These are phyloP conservation scores for Tetranychus piercei DNA, from an alignment of 2,888 invertebrate species.

Conservation along the genomic window DNA sequence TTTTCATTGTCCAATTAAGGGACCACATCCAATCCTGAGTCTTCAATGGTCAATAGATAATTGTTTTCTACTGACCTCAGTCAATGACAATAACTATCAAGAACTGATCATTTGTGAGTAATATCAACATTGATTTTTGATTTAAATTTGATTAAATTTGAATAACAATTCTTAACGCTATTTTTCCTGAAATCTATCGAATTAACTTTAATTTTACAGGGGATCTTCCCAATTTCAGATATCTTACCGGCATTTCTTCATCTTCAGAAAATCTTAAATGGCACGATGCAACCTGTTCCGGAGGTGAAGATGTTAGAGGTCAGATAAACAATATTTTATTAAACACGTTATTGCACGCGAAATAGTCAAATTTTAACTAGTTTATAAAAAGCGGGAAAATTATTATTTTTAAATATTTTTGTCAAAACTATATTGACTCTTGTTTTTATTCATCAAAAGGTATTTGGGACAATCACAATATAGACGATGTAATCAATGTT, in stretches of 20 bases:
- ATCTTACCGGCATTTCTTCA: conserved; percentile 17
- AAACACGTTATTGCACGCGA: no score
- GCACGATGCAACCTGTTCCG: conserved; percentile 21
- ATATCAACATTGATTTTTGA: not conserved
- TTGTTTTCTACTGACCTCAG: conserved; percentile 20
- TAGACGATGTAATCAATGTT: conserved; percentile 19
- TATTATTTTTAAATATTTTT: no score
- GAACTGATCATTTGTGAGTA: conserved; percentile 19
- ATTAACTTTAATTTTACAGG: conserved; percentile 9
- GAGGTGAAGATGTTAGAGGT: not conserved
- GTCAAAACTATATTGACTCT: no score
- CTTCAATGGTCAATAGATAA: conserved; percentile 21
- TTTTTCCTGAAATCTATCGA: not conserved
- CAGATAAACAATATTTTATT: not conserved
- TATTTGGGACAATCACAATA: conserved; percentile 21
- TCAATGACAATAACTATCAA: conserved; percentile 21
- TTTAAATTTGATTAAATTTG: not conserved
- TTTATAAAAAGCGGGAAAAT: no score
- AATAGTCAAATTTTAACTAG: no score
- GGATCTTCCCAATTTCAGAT: conserved; percentile 22
- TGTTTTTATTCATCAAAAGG: not conserved
- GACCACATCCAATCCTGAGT: conserved; percentile 19
- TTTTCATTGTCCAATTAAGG: conserved; percentile 7
- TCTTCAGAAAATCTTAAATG: conserved; percentile 16
- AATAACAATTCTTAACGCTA: not conserved